A percentile compares a stretch with the other conserved stretches of the same genome.
These are phyloP conservation scores for Corbicula japonica DNA, from an alignment of 2,888 invertebrate genomes.

Conservation along the genomic window DNA sequence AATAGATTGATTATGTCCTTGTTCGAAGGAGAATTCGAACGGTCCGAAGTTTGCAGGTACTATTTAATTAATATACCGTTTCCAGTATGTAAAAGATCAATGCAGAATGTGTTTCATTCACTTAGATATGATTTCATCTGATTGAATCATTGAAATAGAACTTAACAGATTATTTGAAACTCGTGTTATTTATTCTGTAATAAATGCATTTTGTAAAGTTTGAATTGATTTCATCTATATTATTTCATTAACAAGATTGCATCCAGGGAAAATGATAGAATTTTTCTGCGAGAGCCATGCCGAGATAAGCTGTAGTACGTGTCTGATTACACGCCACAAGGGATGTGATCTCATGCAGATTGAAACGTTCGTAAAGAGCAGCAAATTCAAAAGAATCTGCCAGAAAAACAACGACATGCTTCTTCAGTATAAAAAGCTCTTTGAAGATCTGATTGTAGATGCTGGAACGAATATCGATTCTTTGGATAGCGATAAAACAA, in stretches of 20 bases:
- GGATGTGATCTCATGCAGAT: constrained; percentile 48
- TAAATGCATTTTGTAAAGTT: no score
- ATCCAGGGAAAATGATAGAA: constrained; percentile 54
- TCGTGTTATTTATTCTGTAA: no score
- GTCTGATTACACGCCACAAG: constrained; percentile 57
- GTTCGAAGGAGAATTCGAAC: constrained; percentile 54
- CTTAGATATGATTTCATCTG: no score
- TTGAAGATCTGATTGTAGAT: constrained; percentile 51
- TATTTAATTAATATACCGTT: not conserved
- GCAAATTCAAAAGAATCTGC: constrained; percentile 59
- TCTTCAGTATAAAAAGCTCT: constrained; percentile 56
- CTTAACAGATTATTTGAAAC: no score
- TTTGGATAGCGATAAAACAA: constrained; percentile 39
- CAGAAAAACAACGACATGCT: constrained; percentile 56
- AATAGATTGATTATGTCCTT: constrained; percentile 54
- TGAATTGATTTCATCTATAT: not conserved
- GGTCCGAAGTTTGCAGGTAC: constrained; percentile 58
- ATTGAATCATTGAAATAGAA: no score
- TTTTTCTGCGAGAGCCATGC: constrained; percentile 59
- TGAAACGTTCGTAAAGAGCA: constrained; percentile 51
- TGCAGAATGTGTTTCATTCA: not conserved
- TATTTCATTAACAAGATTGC: constrained; percentile 29
- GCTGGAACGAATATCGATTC: constrained; percentile 45
- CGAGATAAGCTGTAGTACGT: constrained; percentile 57
- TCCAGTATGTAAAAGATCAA: not conserved